phyloP scores from a whole-genome alignment of 2,888 invertebrate species.

The Strigamia maritima region DNA sequence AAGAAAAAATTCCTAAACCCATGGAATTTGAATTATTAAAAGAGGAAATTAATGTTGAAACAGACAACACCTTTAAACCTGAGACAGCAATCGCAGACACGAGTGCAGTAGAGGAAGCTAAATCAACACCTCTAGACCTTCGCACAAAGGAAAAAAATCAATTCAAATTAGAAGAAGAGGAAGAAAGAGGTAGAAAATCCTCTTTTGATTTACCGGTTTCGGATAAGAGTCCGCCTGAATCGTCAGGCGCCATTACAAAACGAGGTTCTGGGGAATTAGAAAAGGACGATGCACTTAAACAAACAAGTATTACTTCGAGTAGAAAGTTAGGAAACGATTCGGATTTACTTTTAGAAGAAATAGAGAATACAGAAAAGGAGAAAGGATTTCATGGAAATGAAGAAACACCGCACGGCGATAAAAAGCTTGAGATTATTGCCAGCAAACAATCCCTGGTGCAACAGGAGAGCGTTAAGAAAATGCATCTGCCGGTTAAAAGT shows the following conservation, averaged over 20 bases:
- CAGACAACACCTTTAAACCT: not conserved
- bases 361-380: not conserved
- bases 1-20: not conserved
- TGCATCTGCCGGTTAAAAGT: not conserved
- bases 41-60: not conserved
- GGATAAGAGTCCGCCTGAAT: not conserved
- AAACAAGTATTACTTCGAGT: not conserved
- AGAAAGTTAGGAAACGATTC: not conserved
- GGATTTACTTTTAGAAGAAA: not conserved
- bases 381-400: not conserved
- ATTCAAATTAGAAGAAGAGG: not conserved
- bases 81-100: not conserved
- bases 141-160: not conserved
- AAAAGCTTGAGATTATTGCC: not conserved
- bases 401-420: not conserved
- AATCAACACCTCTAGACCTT: not conserved
- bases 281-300: no score
- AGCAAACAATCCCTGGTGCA: constrained; percentile 5
- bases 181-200: not conserved
- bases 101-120: not conserved
- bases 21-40: not conserved
- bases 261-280: not conserved
- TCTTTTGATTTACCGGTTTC: not conserved
- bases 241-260: not conserved
- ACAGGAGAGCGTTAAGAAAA: constrained; percentile 20